Evolutionary conservation across 2,888 invertebrate species (phyloP).

Genomic region (Tribolium freemani): DNA sequence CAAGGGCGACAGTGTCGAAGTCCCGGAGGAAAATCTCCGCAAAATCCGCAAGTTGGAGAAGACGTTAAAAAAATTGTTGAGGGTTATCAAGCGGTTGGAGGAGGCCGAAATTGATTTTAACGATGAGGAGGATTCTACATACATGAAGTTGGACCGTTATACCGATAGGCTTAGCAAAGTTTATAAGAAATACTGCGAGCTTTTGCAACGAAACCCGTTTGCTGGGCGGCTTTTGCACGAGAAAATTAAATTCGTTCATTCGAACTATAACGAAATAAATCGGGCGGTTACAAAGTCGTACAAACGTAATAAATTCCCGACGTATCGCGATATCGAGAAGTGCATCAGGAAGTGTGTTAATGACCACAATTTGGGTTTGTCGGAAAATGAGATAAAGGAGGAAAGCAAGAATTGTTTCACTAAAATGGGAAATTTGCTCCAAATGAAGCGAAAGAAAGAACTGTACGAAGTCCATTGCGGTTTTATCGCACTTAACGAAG

Average conservation of each 20-base stretch:
- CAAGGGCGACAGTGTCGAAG: conserved; percentile 47
- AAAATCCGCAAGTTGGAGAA: conserved; percentile 67
- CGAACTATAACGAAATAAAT: conserved; percentile 57
- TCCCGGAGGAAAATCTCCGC: conserved; percentile 44
- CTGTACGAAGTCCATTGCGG: conserved; percentile 57
- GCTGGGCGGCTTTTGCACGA: conserved; percentile 55
- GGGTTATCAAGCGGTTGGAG: conserved; percentile 78
- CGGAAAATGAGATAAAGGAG: conserved; percentile 52
- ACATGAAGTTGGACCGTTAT: conserved; percentile 76
- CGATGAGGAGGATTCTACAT: conserved; percentile 79
- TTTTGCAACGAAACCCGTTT: conserved; percentile 58
- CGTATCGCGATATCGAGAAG: conserved; percentile 59
- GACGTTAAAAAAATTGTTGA: conserved; percentile 75
- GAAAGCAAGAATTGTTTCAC: conserved; percentile 61
- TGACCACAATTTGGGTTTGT: conserved; percentile 52
- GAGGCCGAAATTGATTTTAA: conserved; percentile 80
- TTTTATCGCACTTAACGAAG: conserved; percentile 43
- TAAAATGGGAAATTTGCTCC: conserved; percentile 60
- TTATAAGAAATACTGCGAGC: conserved; percentile 56
- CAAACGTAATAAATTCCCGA: conserved; percentile 60
- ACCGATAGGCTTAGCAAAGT: conserved; percentile 53
- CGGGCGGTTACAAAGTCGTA: conserved; percentile 59
- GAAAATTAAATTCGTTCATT: conserved; percentile 55
- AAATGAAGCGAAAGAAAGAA: conserved; percentile 59
- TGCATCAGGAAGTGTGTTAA: conserved; percentile 55